A percentile compares a stretch with the other conserved stretches of the same genome.
Evolutionary conservation across 2,888 invertebrate genomes (phyloP).

Genomic region (Sipha maydis): DNA sequence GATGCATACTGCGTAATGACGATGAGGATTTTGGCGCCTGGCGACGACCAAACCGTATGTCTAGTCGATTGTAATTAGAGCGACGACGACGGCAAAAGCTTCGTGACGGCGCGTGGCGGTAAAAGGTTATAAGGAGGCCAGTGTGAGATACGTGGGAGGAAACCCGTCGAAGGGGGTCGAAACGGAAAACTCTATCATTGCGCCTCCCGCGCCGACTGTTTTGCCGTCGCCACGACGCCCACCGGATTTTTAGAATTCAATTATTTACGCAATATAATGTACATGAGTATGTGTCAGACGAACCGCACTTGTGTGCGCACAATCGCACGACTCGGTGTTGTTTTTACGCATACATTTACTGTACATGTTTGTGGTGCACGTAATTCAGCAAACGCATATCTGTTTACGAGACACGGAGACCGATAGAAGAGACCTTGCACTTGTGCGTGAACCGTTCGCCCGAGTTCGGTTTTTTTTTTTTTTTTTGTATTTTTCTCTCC

Average conservation of each 20-base stretch:
- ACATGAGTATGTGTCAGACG: neutral
- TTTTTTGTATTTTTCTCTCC: too few species aligned
- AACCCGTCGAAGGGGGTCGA: neutral
- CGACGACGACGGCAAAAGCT: conserved; percentile 26
- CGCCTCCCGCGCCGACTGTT: neutral
- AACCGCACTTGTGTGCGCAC: neutral
- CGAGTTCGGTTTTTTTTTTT: neutral
- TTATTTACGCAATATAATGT: conserved; percentile 2
- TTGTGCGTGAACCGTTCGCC: too few species aligned
- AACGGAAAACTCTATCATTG: conserved; percentile 14
- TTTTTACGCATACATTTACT: too few species aligned
- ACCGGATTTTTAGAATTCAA: conserved; percentile 46
- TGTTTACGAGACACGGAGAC: neutral
- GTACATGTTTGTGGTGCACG: too few species aligned
- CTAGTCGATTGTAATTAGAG: conserved; percentile 51
- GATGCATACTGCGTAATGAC: neutral
- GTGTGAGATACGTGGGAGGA: neutral
- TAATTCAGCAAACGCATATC: neutral
- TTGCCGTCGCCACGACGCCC: conserved; percentile 40
- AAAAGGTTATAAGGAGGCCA: neutral
- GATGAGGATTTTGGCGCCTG: conserved; percentile 34
- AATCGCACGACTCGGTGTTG: neutral
- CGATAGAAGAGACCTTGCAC: too few species aligned
- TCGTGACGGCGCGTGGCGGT: neutral
- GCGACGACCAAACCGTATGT: conserved; percentile 39